Base-by-base conservation (phyloP, 2,888 invertebrate genomes). In the Marronus borbonicus region DNA sequence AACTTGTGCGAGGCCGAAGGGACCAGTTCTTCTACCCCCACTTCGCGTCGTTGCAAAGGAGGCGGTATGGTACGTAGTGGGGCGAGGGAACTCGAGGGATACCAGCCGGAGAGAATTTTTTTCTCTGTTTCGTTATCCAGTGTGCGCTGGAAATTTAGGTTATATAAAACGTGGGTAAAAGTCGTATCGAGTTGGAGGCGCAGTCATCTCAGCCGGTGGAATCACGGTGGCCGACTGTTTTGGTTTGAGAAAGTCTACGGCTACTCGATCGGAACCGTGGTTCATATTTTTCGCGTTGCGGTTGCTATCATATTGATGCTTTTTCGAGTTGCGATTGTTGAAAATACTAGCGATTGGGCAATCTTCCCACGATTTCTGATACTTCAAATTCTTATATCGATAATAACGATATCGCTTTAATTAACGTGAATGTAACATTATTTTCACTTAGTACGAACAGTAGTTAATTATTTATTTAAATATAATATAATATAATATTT, bases 1-100 rank as follows among this genome's bases (percentile, higher is more conserved):
- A 93, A 93, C 92, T 93, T 93, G 89, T 85, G 85, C 85, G 85
- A 85, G 87, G 85, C 83, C 84, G 76, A 62, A 66, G 58, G 69
- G 68, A 12, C 68, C 65, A 65, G 74, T 72, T 70, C 64, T 72
- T 69, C 60, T 39, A 10, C 20, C 77, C 62, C 64, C 72, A 52
- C 76, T 60, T 36, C 72, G 17, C 55, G 50, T 44, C 72, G 50
- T 49, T 52, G 68, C 68, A 39, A 58, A 62, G 66, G 78, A 76
- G 76, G 76, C 76, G 76, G 66, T 76, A 76, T 76, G 55, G 20
- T 68, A 17, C 44, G 24, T 66, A n/a, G 58, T 76, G 66, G 66
- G 58, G 58, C 31, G 31, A 68, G 65, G 76, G 68, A 76, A 76
- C 49, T 14, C 60, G 60, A 74, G 72, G 72, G 72, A 74, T 74